Evolutionary conservation across 2,113 vertebrate genomes (phyloP).

Genomic region (Actenoides hombroni): DNA sequence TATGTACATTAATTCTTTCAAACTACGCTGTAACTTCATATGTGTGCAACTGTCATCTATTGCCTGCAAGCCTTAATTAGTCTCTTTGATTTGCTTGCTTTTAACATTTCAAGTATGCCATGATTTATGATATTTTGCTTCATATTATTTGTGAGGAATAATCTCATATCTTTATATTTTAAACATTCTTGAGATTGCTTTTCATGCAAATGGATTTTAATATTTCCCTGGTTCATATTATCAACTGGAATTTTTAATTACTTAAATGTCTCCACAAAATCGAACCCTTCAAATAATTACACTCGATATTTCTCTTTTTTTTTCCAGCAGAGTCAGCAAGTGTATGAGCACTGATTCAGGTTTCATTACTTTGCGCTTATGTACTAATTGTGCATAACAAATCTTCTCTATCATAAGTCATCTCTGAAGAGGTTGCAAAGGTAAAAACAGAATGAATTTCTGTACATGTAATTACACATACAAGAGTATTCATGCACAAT

Average conservation of each 20-base stretch:
- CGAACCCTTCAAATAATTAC: background rate
- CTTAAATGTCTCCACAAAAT: background rate
- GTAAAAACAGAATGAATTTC: background rate
- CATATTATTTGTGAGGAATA: background rate
- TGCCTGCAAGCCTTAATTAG: background rate
- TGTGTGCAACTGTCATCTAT: background rate
- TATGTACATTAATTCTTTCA: background rate
- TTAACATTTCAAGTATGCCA: background rate
- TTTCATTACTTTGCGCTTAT: background rate
- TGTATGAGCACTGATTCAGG: background rate
- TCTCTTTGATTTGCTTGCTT: background rate
- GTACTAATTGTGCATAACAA: background rate
- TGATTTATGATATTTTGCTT: background rate
- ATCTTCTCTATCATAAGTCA: background rate
- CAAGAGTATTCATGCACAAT: background rate
- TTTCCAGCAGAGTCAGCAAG: background rate
- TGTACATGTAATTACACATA: background rate
- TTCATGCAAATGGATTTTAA: background rate
- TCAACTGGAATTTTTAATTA: background rate
- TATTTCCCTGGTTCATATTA: background rate
- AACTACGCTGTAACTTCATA: background rate
- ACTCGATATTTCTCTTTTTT: background rate
- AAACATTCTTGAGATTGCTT: background rate
- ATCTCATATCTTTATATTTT: background rate
- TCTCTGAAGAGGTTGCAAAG: background rate